Base-by-base conservation (phyloP, 2,797 vertebrate genomes). In the Danionella dracula region DNA sequence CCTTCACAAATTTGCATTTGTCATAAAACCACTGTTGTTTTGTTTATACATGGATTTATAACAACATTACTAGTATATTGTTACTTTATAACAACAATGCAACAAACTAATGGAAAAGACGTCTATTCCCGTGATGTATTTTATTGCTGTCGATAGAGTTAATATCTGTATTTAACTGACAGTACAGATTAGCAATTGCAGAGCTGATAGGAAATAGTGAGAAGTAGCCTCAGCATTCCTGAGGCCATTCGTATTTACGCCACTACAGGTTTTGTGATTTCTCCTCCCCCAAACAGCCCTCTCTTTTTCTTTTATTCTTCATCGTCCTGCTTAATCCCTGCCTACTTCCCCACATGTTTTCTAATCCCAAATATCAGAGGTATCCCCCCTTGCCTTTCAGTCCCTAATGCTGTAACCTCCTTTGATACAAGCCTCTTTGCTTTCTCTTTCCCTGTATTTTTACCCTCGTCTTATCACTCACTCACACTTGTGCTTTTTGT, bases 301-400 rank as follows among this genome's bases (percentile, higher is more conserved):
- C 71, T 78, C 76, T 76, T 77, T 77, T 78, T 80, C 76, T 71
- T 80, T 79, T 78, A 76, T 73, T 70, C 58, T 63, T 29, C 27
- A 77, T 80, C 68, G 37, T 84, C 61, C 41, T 73, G 34, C 60
- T 78, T 85, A 88, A 89, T 89, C 86, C 84, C 74, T 83, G 69
- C 35, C 82, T 82, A 82, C 84, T 84, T 79, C 74, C 71, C 81
- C 79, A 81, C 87, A 85, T 81, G 84, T 86, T 86, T 83, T 82
- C 80, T 88, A 90, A 90, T 89, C 87, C 86, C 62, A 77, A 82
- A 82, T 85, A 81, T 82, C 77, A 82, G 78, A 79, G 83, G 75
- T 79, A 79, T 70, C 16, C 62, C 76, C 61, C 45, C 66, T 61
- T 45, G 78, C 80, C 76, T 83, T 31, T 66, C 58, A 72, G 75